A percentile compares a stretch with the other conserved stretches of the same genome.
These are phyloP conservation scores for Dicranocentrus wangi DNA, from an alignment of 2,888 invertebrate genomes.

Conservation along the genomic window DNA sequence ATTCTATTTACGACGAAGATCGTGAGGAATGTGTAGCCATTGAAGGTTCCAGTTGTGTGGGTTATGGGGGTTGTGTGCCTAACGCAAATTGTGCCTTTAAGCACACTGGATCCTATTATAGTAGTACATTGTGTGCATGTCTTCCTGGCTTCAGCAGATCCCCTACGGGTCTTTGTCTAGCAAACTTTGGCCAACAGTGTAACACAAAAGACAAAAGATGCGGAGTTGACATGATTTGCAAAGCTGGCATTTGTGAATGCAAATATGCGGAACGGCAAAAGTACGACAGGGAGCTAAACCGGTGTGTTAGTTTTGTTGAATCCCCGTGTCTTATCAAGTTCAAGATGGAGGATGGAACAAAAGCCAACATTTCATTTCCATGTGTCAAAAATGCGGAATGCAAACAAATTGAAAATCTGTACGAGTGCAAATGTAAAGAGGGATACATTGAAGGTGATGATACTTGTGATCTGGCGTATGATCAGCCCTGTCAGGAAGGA, in stretches of 20 bases:
- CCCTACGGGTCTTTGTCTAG: constrained; percentile 40
- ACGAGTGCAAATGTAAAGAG: constrained; percentile 40
- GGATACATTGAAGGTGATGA: constrained; percentile 50
- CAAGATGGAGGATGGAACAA: constrained; percentile 28
- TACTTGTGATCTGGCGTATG: constrained; percentile 31
- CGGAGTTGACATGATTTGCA: constrained; percentile 54
- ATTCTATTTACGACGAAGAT: constrained; percentile 39
- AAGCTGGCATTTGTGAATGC: constrained; percentile 44
- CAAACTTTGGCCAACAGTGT: constrained; percentile 34
- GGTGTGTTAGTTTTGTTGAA: constrained; percentile 41
- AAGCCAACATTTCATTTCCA: constrained; percentile 46
- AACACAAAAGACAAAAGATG: constrained; percentile 50
- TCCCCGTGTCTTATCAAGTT: constrained; percentile 38
- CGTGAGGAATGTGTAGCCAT: constrained; percentile 42
- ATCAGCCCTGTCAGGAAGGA: constrained; percentile 24
- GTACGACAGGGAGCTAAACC: constrained; percentile 43
- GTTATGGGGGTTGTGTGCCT: constrained; percentile 38
- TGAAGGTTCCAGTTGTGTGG: constrained; percentile 40
- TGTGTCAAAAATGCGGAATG: constrained; percentile 54
- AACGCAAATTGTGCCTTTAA: constrained; percentile 40
- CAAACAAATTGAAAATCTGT: constrained; percentile 10
- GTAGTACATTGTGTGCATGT: constrained; percentile 36
- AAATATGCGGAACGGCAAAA: constrained; percentile 45
- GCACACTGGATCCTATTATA: constrained; percentile 39
- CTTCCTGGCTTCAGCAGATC: constrained; percentile 44